phyloP scores from a whole-genome alignment of 2,113 vertebrate species.

The Pholis gunnellus region DNA sequence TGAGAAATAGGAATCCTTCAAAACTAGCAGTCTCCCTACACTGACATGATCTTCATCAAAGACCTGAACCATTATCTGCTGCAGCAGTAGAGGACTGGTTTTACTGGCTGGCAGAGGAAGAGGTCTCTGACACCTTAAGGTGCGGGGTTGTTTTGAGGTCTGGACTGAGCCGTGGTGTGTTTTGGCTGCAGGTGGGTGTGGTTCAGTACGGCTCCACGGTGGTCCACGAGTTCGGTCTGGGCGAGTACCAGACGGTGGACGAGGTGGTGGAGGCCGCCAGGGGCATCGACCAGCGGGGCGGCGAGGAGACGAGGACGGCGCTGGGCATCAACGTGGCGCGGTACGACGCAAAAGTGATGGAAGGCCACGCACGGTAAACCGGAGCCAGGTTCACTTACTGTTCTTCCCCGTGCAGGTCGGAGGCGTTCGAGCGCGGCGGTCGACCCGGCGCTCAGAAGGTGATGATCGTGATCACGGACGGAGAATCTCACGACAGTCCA shows the following conservation, averaged over 20 bases:
- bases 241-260: conserved; percentile 91
- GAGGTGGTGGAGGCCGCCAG: conserved; percentile 92
- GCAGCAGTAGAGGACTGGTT: background rate
- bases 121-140: background rate
- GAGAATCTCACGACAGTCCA: conserved; percentile 95
- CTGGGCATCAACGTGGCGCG: conserved; percentile 93
- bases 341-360: conserved; percentile 71
- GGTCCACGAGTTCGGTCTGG: conserved; percentile 93
- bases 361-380: rapidly evolving
- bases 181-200: conserved; percentile 89
- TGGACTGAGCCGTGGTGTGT: conserved; percentile 5
- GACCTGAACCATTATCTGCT: background rate
- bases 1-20: too few species aligned
- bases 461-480: conserved; percentile 98
- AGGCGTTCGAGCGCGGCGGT: conserved; percentile 92
- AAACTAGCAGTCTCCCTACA: background rate
- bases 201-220: conserved; percentile 94
- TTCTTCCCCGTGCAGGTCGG: conserved; percentile 57
- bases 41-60: too few species aligned
- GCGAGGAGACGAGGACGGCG: conserved; percentile 94
- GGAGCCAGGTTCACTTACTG: background rate
- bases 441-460: conserved; percentile 94
- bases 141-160: background rate
- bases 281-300: conserved; percentile 92
- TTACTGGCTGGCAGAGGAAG: background rate